Percentiles rank a stretch among this genome's conserved stretches.
These are phyloP conservation scores for Pogona vitticeps DNA, from an alignment of 2,113 vertebrate species.

Conservation along the genomic window DNA sequence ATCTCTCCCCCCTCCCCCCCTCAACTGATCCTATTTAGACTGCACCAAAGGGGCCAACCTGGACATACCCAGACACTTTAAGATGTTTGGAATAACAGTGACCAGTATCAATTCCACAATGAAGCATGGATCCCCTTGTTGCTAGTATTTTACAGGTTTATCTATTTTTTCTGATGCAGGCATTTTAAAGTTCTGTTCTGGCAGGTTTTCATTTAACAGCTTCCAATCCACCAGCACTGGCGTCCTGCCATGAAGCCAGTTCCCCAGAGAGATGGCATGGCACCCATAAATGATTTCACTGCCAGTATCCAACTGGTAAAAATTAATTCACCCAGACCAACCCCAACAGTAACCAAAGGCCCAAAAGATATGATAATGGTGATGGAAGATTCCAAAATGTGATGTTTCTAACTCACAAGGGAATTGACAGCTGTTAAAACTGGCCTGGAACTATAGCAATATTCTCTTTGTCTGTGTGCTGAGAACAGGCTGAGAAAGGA, in stretches of 20 bases:
- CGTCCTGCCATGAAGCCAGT: no score
- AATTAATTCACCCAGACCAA: neutral
- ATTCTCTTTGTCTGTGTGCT: neutral
- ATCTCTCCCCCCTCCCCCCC: no score
- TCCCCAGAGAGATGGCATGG: no score
- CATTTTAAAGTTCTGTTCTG: neutral
- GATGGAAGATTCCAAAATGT: neutral
- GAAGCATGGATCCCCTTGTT: neutral
- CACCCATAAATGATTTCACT: no score
- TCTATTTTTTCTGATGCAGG: neutral
- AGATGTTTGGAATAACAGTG: slow-evolving; percentile 3
- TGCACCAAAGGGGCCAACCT: no score
- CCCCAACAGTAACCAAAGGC: neutral
- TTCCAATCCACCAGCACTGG: neutral
- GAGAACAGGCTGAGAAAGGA: neutral
- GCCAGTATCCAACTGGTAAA: neutral
- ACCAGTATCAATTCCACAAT: slow-evolving; percentile 10
- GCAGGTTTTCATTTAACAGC: neutral
- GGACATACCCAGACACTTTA: no score
- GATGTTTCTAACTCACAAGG: no score
- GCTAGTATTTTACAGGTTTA: no score
- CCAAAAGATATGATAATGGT: neutral
- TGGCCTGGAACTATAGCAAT: neutral
- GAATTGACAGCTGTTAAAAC: neutral
- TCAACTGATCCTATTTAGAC: no score